phyloP scores from a whole-genome alignment of 2,888 invertebrate genomes.

The Spilarctia lutea region DNA sequence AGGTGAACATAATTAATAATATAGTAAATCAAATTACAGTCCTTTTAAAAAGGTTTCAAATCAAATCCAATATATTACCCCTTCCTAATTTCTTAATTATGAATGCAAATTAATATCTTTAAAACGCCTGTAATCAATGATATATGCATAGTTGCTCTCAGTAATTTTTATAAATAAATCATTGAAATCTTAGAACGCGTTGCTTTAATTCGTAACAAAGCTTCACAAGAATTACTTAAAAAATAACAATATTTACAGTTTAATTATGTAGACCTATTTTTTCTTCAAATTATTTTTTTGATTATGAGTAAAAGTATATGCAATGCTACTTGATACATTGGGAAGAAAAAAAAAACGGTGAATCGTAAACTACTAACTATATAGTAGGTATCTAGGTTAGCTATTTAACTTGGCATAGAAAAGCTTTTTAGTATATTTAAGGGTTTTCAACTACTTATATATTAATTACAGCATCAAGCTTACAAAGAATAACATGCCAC shows the following conservation, averaged over 20 bases:
- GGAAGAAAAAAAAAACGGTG: too few relatives aligned
- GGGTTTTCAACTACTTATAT: too few relatives aligned
- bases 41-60: not conserved
- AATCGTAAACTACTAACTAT: too few relatives aligned
- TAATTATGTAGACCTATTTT: not conserved
- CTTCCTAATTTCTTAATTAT: not conserved
- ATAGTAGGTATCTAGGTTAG: too few relatives aligned
- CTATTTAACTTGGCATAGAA: too few relatives aligned
- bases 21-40: slow-evolving; percentile 1
- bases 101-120: not conserved
- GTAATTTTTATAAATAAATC: not conserved
- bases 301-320: not conserved
- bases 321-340: too few relatives aligned
- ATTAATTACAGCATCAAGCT: not conserved
- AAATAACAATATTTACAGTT: too few relatives aligned
- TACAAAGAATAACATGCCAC: too few relatives aligned
- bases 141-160: not conserved
- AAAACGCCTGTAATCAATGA: not conserved
- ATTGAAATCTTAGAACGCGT: not conserved
- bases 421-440: too few relatives aligned
- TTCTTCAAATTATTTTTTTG: not conserved
- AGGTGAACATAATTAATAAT: not conserved
- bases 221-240: not conserved
- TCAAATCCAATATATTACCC: not conserved
- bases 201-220: not conserved